These are phyloP conservation scores for Drosophila limbata DNA, from an alignment of 2,888 invertebrate species.

Conservation along the genomic window DNA sequence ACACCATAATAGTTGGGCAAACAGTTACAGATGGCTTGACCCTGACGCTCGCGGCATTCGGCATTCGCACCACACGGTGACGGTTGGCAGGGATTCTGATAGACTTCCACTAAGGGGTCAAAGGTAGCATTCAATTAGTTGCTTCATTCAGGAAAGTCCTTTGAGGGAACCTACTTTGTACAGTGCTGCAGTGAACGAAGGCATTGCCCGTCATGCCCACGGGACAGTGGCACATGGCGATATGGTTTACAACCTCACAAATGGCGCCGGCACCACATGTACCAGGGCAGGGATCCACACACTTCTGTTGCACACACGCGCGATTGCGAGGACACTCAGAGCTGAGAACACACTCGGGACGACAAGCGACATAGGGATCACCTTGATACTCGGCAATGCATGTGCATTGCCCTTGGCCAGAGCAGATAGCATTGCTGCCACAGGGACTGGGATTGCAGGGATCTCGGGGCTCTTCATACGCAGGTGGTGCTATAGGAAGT, in stretches of 20 bases:
- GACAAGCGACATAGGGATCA: constrained; percentile 89
- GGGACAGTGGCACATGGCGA: constrained; percentile 90
- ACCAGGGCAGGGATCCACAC: constrained; percentile 89
- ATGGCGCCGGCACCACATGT: constrained; percentile 90
- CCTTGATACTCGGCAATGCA: constrained; percentile 90
- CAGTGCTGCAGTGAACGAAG: constrained; percentile 87
- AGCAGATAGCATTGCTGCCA: constrained; percentile 91
- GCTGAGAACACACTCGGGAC: constrained; percentile 90
- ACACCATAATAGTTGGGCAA: constrained; percentile 90
- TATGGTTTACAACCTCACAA: constrained; percentile 90
- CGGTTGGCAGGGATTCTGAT: constrained; percentile 89
- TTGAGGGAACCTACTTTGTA: constrained; percentile 73
- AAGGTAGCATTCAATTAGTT: constrained; percentile 22
- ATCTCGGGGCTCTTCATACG: constrained; percentile 84
- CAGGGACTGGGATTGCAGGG: constrained; percentile 91
- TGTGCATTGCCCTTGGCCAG: constrained; percentile 87
- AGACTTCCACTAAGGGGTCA: constrained; percentile 70
- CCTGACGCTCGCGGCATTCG: constrained; percentile 90
- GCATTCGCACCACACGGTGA: constrained; percentile 92
- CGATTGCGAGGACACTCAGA: constrained; percentile 89
- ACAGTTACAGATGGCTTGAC: constrained; percentile 92
- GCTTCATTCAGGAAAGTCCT: background rate
- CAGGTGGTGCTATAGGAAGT: constrained; percentile 57
- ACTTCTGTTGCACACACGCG: constrained; percentile 90
- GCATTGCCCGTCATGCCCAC: constrained; percentile 91